A percentile compares a stretch with the other conserved stretches of the same genome.
phyloP scores from a whole-genome alignment of 64 coral and sea anemone genomes.

The Stylophora pistillata region DNA sequence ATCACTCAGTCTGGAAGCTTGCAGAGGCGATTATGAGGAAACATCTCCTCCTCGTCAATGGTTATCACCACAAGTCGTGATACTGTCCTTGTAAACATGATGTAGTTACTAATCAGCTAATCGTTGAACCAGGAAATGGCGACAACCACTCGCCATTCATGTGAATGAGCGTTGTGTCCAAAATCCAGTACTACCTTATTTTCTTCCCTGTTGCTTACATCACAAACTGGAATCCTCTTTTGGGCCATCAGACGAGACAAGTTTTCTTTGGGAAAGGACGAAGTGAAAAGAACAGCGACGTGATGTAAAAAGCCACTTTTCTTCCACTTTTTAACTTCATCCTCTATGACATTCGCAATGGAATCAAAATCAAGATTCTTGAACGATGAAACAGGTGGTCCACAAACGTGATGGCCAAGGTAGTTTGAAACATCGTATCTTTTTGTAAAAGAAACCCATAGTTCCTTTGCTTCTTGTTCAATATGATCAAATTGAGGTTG shows the following conservation, averaged over 20 bases:
- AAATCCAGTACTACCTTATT: not conserved
- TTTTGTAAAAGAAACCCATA: not conserved
- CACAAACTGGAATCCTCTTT: not conserved
- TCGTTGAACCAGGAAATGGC: conserved; percentile 2
- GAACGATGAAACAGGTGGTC: not conserved
- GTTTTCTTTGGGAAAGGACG: not conserved
- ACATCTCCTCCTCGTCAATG: not conserved
- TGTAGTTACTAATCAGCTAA: not conserved
- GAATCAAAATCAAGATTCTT: not conserved
- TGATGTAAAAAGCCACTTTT: not conserved
- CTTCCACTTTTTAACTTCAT: not conserved
- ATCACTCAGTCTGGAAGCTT: too few relatives aligned
- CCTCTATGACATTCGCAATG: not conserved
- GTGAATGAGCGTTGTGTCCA: conserved; percentile 17
- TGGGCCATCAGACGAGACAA: not conserved
- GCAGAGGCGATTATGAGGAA: not conserved
- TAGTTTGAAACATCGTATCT: conserved; percentile 6
- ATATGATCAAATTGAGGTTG: not conserved
- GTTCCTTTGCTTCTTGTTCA: conserved; percentile 4
- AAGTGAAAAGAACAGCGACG: conserved; percentile 18
- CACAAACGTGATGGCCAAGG: conserved; percentile 28
- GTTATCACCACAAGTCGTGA: conserved; percentile 12
- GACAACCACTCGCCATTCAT: conserved; percentile 23
- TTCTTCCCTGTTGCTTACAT: not conserved
- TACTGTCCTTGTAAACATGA: conserved; percentile 35